Conservation (phyloP, 2,888 invertebrate genomes). For the Epirrhoe tristata region DNA sequence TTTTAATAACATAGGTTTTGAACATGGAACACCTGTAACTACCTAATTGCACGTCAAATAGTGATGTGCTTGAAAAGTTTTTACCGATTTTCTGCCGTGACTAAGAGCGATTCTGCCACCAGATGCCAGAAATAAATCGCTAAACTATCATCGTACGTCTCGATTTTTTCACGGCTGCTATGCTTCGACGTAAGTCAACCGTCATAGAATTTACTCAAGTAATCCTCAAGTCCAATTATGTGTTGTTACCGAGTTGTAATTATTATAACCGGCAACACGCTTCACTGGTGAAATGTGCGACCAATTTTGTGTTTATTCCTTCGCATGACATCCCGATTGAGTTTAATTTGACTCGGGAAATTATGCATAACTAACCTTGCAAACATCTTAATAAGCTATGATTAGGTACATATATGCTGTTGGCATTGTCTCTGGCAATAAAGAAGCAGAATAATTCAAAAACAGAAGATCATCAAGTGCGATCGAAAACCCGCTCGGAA, state of each 20-base stretch:
- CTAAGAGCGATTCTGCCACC: slow-evolving; percentile 49
- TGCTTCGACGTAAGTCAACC: slow-evolving; percentile 59
- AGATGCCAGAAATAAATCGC: slow-evolving; percentile 59
- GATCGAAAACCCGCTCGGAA: slow-evolving; percentile 51
- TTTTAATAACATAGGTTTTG: slow-evolving; percentile 40
- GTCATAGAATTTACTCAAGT: slow-evolving; percentile 70
- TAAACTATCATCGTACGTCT: slow-evolving; percentile 67
- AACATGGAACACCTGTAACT: slow-evolving; percentile 39
- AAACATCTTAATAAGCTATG: slow-evolving; percentile 16
- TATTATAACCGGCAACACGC: slow-evolving; percentile 67
- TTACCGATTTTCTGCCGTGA: slow-evolving; percentile 48
- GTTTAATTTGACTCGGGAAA: slow-evolving; percentile 11
- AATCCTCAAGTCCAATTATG: slow-evolving; percentile 76
- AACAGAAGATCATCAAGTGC: slow-evolving; percentile 38
- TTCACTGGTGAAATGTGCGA: slow-evolving; percentile 61
- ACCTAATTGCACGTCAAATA: slow-evolving; percentile 49
- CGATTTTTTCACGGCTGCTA: slow-evolving; percentile 61
- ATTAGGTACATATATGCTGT: background rate
- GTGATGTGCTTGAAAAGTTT: slow-evolving; percentile 43
- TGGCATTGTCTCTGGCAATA: slow-evolving; percentile 10
- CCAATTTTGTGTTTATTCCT: slow-evolving; percentile 39
- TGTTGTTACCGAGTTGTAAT: slow-evolving; percentile 68
- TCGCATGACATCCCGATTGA: slow-evolving; percentile 31
- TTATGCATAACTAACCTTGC: slow-evolving; percentile 12
- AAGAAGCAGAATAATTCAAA: slow-evolving; percentile 27